Evolutionary conservation across 2,113 vertebrate species (phyloP).

Genomic region (Isichthys henryi): DNA sequence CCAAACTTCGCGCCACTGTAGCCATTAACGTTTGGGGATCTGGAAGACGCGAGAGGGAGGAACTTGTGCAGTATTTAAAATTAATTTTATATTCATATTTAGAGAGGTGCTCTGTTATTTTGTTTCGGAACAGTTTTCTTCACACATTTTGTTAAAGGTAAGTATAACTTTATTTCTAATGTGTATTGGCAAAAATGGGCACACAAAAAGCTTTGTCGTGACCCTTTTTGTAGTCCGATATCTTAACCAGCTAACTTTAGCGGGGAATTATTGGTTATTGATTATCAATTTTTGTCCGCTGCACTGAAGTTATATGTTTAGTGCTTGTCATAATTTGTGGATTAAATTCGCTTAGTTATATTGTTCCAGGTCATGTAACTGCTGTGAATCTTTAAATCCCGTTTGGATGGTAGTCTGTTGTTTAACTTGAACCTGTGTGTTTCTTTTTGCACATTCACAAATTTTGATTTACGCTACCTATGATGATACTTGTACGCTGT

Average conservation of each 20-base stretch:
- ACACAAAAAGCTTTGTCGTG: not conserved
- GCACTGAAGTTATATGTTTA: not conserved
- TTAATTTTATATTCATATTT: constrained; percentile 24
- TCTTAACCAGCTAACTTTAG: not conserved
- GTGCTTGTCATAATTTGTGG: not conserved
- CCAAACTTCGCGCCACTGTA: constrained; percentile 58
- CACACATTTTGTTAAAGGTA: not conserved
- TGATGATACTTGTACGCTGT: not conserved
- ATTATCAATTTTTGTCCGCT: not conserved
- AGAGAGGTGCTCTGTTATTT: not conserved
- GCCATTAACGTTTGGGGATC: constrained; percentile 39
- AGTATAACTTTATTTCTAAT: not conserved
- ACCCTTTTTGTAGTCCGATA: not conserved
- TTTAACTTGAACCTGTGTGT: not conserved
- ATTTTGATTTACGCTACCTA: not conserved
- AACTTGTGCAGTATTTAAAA: constrained; percentile 28
- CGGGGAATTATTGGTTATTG: not conserved
- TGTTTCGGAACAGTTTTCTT: not conserved
- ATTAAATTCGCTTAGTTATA: not conserved
- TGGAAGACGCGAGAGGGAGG: constrained; percentile 50
- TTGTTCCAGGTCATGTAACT: not conserved
- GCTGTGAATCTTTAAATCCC: not conserved
- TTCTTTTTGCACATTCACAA: not conserved
- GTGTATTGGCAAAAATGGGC: not conserved
- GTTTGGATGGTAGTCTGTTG: not conserved